Percentiles rank a stretch among this genome's conserved stretches.
These are phyloP conservation scores for Dastarcus helophoroides DNA, from an alignment of 2,888 invertebrate genomes.

Conservation along the genomic window DNA sequence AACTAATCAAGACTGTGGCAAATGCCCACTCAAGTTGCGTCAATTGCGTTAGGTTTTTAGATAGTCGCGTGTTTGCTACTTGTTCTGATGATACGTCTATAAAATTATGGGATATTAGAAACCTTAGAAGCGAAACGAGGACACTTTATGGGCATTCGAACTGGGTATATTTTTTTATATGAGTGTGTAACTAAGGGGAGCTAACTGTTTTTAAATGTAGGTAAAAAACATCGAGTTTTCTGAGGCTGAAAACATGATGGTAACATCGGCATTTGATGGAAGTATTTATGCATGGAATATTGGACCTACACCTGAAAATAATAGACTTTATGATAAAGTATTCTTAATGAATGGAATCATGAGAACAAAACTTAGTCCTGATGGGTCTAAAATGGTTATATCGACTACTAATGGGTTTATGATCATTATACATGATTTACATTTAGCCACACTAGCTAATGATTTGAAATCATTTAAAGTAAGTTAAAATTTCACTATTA, in stretches of 20 bases:
- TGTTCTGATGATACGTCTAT: slow-evolving; percentile 92
- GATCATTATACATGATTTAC: slow-evolving; percentile 79
- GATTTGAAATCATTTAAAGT: slow-evolving; percentile 81
- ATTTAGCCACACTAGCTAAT: slow-evolving; percentile 63
- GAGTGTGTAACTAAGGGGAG: background rate
- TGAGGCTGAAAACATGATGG: slow-evolving; percentile 66
- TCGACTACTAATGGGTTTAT: slow-evolving; percentile 85
- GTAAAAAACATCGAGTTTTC: slow-evolving; percentile 91
- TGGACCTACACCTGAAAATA: slow-evolving; percentile 70
- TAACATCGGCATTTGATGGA: slow-evolving; percentile 89
- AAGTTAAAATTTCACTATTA: no score
- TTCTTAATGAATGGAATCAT: slow-evolving; percentile 77
- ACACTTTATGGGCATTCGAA: slow-evolving; percentile 79
- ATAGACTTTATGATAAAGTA: slow-evolving; percentile 65
- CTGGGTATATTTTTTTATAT: slow-evolving; percentile 49
- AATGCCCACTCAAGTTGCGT: slow-evolving; percentile 85
- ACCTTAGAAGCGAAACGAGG: slow-evolving; percentile 63
- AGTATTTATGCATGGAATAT: slow-evolving; percentile 92
- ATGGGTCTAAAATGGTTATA: slow-evolving; percentile 77
- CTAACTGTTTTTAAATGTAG: slow-evolving; percentile 16
- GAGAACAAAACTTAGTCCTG: slow-evolving; percentile 79
- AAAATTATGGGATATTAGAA: slow-evolving; percentile 86
- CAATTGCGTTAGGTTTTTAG: slow-evolving; percentile 87
- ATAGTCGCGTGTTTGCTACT: slow-evolving; percentile 78
- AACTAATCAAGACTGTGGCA: slow-evolving; percentile 58